Evolutionary conservation across 2,113 vertebrate species (phyloP).

Genomic region (Hystrix cristata): DNA sequence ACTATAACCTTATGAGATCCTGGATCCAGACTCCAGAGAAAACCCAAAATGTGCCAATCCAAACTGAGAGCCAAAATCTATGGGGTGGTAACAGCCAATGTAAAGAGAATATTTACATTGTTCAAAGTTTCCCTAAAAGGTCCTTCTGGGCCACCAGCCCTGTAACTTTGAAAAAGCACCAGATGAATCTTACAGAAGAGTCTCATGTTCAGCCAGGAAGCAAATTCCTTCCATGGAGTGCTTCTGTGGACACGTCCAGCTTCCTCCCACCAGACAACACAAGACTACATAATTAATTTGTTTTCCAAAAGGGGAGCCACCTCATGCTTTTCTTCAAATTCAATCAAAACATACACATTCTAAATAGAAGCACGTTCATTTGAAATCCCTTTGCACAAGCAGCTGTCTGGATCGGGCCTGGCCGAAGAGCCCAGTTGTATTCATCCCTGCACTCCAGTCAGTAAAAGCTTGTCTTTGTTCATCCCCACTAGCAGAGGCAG

Average conservation of each 20-base stretch:
- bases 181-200: slow-evolving; percentile 65
- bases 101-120: slow-evolving; percentile 24
- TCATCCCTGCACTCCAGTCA: slow-evolving; percentile 85
- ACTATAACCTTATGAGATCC: not conserved
- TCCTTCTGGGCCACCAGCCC: slow-evolving; percentile 48
- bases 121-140: slow-evolving; percentile 37
- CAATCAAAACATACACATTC: slow-evolving; percentile 89
- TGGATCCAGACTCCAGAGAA: slow-evolving; percentile 12
- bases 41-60: not conserved
- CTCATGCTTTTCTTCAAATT: slow-evolving; percentile 90
- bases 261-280: slow-evolving; percentile 62
- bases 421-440: slow-evolving; percentile 89
- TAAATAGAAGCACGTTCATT: slow-evolving; percentile 81
- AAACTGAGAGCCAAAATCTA: slow-evolving; percentile 18
- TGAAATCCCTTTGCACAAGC: slow-evolving; percentile 81
- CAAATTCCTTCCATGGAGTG: slow-evolving; percentile 67
- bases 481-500: slow-evolving; percentile 89
- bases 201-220: slow-evolving; percentile 56
- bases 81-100: not conserved
- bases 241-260: slow-evolving; percentile 49
- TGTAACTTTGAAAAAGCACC: slow-evolving; percentile 71
- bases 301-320: slow-evolving; percentile 80
- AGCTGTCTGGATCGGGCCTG: slow-evolving; percentile 84
- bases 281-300: slow-evolving; percentile 79
- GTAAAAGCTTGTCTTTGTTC: slow-evolving; percentile 87